Base-by-base conservation (phyloP, 2,113 vertebrate species). In the Erythrolamprus reginae region DNA sequence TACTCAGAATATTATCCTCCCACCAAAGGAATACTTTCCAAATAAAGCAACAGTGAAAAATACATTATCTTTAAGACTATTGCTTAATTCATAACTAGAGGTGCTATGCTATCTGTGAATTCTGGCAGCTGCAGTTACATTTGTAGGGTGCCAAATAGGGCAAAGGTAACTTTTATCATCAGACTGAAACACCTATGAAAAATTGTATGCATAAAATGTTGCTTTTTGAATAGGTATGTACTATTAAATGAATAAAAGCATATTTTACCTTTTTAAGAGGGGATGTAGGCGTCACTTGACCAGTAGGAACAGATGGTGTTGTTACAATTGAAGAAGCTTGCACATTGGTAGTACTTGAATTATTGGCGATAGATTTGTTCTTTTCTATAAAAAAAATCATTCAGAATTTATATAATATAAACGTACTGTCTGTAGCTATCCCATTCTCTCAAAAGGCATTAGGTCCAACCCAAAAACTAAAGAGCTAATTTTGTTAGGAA, bases 261-360 rank as follows among this genome's bases (percentile, higher is more conserved):
- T 92, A 10, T 91, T 94, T 94, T 99, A 99, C 99, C 98, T 99
- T 99, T 95, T 99, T 99, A 85, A 98, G 88, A 83, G 98, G 98
- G 82, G 99, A 99, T n/a, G 98, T 96, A 92, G 99, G 99, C 90
- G 98, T 98, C 91, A 98, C 97, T 95, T 98, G 98, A 93, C 98
- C 98, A 93, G 98, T 96, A 1, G 97, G 97, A 92, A 97, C 97
- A 4, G 98, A 97, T 93, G 98, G 96, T 0, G 98, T 96, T 86
- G 94, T 97, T 85, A 97, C 97, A 93, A 98, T 93, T 3, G 96
- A 97, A 91, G 97, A 58, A 5, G 98, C 93, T 6, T 96, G 97
- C 23, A 96, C 90, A 93, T 96, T 96, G 55, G 97, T 97, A 93
- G 96, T 98, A 97, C 95, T 98, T 84, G 94, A 86, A 90, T 96